Percentiles rank a stretch among this genome's conserved stretches.
These are phyloP conservation scores for Cottoperca gobio DNA, from an alignment of 2,797 vertebrate genomes.

Conservation along the genomic window DNA sequence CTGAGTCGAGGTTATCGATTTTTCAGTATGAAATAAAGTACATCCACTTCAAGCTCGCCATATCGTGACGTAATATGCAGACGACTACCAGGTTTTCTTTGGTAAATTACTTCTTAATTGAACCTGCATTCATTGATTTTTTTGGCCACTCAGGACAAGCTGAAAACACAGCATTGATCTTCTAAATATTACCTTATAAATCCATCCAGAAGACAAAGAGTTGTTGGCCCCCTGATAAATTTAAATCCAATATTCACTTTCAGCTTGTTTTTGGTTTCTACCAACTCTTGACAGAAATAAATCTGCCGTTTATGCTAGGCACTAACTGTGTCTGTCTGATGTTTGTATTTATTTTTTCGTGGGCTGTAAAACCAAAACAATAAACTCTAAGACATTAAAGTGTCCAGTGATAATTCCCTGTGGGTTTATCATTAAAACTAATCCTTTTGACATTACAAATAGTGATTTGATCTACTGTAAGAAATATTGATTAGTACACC, in stretches of 20 bases:
- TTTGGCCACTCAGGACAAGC: too few species aligned
- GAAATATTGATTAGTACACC: conserved; percentile 6
- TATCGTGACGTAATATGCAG: not conserved
- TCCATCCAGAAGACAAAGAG: too few species aligned
- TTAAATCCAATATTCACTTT: not conserved
- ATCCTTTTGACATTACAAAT: not conserved
- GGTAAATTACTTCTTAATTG: too few species aligned
- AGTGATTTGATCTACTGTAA: not conserved
- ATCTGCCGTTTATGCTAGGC: too few species aligned
- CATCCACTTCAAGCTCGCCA: not conserved
- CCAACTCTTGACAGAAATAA: not conserved
- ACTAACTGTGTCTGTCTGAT: not conserved
- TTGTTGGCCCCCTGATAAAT: not conserved
- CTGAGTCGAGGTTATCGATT: not conserved
- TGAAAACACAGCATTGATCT: too few species aligned
- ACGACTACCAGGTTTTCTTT: not conserved
- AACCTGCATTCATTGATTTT: not conserved
- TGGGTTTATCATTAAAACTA: not conserved
- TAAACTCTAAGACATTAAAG: not conserved
- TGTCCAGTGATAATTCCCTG: not conserved
- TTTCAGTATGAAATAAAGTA: not conserved
- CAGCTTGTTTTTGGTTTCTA: not conserved
- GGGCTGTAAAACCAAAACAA: conserved; percentile 9
- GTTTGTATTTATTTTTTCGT: not conserved
- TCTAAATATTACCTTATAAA: too few species aligned